Evolutionary conservation across 23 tunicate genomes (phyloP), one percentile per base, ranked within the genome.

Genomic region (Trididemnum nubilum): DNA sequence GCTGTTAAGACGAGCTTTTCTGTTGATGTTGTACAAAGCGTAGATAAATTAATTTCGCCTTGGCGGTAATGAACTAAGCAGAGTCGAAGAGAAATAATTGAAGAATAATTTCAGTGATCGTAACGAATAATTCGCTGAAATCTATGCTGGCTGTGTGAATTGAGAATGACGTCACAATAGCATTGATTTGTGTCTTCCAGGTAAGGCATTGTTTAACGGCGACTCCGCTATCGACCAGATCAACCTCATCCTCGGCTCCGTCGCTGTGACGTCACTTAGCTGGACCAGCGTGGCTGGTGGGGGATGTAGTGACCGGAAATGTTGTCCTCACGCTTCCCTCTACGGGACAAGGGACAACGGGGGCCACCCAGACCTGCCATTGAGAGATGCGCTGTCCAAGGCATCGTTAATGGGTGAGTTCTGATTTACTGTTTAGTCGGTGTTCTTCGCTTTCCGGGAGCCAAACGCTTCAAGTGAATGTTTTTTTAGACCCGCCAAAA

Each of bases 161-260:
- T n/a, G n/a, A n/a, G n/a, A n/a, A n/a, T n/a, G n/a, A n/a, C n/a
- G n/a, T n/a, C n/a, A n/a, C n/a, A n/a, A n/a, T n/a, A n/a, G n/a
- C n/a, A n/a, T 44, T 15, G 54, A 7, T 15, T 7, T 44, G 9
- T 15, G 15, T 44, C 12, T 44, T 59, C 0, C 86, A 87, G 92
- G 92, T 22, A 81, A 81, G 51, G 73, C 82, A 2, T 35, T 91
- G 61, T 92, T 92, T 58, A 29, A 72, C 36, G 97, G 97, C 0
- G 84, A 73, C 9, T 26, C 79, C 2, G 80, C 85, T 24, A 21
- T 77, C 36, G 93, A 87, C 32, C 97, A 92, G 35, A 83, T 92
- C 83, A 77, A 86, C 34, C 78, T 58, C 0, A 92, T 92, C 32
- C 51, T 83, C 32, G 77, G 65, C 70, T 59, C 85, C 15, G 82